phyloP scores from a whole-genome alignment of 2,113 vertebrate genomes.

The Alectura lathami region DNA sequence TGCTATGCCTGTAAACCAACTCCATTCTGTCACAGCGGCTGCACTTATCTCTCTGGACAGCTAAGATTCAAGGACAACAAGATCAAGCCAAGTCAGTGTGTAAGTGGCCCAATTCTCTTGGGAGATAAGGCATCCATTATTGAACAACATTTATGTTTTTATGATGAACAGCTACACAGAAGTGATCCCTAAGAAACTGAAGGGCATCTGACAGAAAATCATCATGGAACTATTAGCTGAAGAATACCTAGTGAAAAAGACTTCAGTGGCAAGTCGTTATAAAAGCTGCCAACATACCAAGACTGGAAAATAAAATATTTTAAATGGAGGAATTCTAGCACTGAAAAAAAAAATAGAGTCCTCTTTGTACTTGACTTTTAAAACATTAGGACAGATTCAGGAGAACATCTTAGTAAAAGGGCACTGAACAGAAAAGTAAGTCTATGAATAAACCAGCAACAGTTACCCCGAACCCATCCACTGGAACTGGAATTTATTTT shows the following conservation, averaged over 20 bases:
- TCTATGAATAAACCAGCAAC: background rate
- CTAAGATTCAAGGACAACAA: constrained; percentile 31
- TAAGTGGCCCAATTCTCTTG: background rate
- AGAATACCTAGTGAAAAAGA: too few species aligned
- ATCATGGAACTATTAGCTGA: background rate
- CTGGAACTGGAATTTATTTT: background rate
- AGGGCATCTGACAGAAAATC: background rate
- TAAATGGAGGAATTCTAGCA: background rate
- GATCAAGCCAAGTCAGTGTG: background rate
- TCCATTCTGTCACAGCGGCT: background rate
- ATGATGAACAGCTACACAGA: background rate
- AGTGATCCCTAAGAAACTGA: background rate
- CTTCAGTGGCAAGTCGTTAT: background rate
- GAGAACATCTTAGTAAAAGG: background rate
- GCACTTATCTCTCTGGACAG: background rate
- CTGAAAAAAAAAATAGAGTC: background rate
- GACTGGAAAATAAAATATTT: background rate
- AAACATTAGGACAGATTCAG: background rate
- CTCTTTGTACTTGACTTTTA: background rate
- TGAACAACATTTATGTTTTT: background rate
- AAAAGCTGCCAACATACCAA: background rate
- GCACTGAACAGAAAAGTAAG: background rate
- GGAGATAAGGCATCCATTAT: background rate
- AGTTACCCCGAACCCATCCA: background rate
- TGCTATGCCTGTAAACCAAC: constrained; percentile 24